Conservation (phyloP, 2,888 invertebrate genomes). For the Yponomeuta plumbellus region DNA sequence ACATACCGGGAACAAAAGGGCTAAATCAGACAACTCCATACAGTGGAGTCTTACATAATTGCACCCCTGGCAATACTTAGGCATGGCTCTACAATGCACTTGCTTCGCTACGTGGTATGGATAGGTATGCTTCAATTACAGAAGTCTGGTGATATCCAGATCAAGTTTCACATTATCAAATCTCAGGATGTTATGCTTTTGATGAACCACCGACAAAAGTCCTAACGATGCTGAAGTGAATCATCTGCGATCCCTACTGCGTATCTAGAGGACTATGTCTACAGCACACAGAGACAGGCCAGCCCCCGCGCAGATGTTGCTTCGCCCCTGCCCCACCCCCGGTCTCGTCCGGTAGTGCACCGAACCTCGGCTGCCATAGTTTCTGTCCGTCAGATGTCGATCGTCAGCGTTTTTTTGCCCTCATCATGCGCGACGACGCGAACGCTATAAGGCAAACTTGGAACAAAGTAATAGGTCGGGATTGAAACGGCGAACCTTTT, state of each 20-base stretch:
- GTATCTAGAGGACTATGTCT: constrained; percentile 4
- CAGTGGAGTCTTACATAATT: too few relatives aligned
- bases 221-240: background rate
- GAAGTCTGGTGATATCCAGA: too few relatives aligned
- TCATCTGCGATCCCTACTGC: constrained; percentile 18
- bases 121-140: too few relatives aligned
- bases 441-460: constrained; percentile 20
- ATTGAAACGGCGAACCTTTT: constrained; percentile 3
- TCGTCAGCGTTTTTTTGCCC: constrained; percentile 53
- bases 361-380: constrained; percentile 54
- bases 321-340: constrained; percentile 34
- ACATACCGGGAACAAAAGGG: too few relatives aligned
- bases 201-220: too few relatives aligned
- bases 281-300: constrained; percentile 24
- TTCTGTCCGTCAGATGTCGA: constrained; percentile 61
- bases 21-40: too few relatives aligned
- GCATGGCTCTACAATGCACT: too few relatives aligned
- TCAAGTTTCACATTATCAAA: too few relatives aligned
- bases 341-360: constrained; percentile 49
- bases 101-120: too few relatives aligned
- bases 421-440: constrained; percentile 22
- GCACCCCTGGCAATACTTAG: too few relatives aligned
- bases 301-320: constrained; percentile 47
- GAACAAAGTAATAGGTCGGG: constrained; percentile 18
- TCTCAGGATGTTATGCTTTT: too few relatives aligned